These are phyloP conservation scores for Oopsacas minuta DNA, from an alignment of 37 sponge, comb jelly and placozoan species.

Conservation along the genomic window DNA sequence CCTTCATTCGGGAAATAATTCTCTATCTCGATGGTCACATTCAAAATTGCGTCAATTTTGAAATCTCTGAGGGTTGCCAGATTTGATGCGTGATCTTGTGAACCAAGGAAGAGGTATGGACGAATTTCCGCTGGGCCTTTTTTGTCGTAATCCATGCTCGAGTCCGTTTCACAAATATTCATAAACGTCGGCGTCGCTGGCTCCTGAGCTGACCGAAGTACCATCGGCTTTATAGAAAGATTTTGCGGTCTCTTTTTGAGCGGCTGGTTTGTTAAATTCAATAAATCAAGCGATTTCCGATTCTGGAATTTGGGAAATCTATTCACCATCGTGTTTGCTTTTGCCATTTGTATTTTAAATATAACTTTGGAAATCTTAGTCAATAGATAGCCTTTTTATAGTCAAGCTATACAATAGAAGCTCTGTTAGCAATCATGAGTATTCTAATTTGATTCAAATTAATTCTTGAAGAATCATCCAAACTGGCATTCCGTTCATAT, in stretches of 20 bases:
- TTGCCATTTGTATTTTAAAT: background rate
- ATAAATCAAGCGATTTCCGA: slow-evolving; percentile 5
- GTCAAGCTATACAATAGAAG: no score
- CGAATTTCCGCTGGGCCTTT: slow-evolving; percentile 4
- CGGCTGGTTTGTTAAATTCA: background rate
- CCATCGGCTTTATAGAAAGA: background rate
- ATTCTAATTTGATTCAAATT: no score
- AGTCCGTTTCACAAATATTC: background rate
- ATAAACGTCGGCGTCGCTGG: no score
- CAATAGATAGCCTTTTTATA: no score
- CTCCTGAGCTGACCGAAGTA: background rate
- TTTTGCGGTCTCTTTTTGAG: slow-evolving; percentile 1
- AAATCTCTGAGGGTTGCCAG: background rate
- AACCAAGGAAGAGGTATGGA: background rate
- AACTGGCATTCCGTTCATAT: no score
- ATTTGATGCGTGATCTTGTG: background rate
- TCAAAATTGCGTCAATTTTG: background rate
- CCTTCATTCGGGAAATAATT: background rate
- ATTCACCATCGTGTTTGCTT: background rate
- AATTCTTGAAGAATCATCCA: no score
- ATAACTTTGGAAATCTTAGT: no score
- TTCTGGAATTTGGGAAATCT: background rate
- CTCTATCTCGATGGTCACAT: background rate
- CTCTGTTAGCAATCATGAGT: no score
- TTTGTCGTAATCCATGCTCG: slow-evolving; percentile 5